Percentiles rank a stretch among this genome's conserved stretches.
phyloP scores from a whole-genome alignment of 2,888 invertebrate genomes.

The Rotaria magnacalcarata region DNA sequence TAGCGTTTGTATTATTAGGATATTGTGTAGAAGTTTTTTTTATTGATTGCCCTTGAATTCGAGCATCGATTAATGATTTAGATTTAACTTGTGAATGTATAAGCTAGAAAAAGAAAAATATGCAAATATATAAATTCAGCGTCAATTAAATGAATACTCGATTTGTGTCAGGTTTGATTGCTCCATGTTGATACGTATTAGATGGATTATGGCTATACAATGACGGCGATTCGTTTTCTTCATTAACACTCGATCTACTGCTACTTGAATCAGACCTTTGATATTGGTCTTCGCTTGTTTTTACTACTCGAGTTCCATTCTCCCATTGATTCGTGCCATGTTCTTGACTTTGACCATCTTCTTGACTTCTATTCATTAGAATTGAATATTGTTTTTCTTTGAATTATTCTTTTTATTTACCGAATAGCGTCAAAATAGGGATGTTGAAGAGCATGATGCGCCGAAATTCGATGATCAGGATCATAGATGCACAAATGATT shows the following conservation, averaged over 20 bases:
- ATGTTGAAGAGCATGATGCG: conserved; percentile 64
- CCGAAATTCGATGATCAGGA: conserved; percentile 65
- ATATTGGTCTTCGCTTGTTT: conserved; percentile 34
- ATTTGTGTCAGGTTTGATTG: background rate
- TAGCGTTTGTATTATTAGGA: background rate
- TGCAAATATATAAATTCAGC: background rate
- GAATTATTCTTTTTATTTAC: background rate
- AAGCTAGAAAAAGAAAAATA: background rate
- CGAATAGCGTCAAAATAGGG: conserved; percentile 64
- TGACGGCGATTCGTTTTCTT: background rate
- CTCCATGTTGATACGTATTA: background rate
- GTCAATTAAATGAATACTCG: background rate
- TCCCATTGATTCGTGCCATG: background rate
- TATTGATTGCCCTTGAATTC: background rate
- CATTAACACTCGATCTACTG: background rate
- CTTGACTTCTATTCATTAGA: background rate
- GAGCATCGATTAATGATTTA: conserved; percentile 12
- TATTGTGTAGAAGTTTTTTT: background rate
- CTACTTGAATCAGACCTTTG: conserved; percentile 4
- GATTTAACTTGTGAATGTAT: background rate
- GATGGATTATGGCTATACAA: background rate
- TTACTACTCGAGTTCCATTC: background rate
- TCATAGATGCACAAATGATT: conserved; percentile 67
- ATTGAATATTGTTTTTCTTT: background rate
- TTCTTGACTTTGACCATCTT: background rate